Percentiles rank a stretch among this genome's conserved stretches.
phyloP scores from a whole-genome alignment of 2,113 vertebrate genomes.

The Vireo altiloquus region DNA sequence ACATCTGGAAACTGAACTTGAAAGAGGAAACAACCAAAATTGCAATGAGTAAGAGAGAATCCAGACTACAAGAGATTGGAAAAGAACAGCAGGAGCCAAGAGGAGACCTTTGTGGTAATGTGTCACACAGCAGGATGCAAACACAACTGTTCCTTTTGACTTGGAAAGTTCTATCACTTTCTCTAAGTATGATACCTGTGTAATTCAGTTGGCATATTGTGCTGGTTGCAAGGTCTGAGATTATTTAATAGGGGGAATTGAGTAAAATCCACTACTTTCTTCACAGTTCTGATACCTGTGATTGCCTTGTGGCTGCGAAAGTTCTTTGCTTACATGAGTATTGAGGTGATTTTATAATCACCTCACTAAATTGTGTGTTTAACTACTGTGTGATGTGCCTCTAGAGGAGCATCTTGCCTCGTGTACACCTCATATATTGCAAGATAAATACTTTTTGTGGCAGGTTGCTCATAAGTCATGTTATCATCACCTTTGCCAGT shows the following conservation, averaged over 20 bases:
- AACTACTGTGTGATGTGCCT: conserved; percentile 4
- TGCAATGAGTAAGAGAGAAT: conserved; percentile 34
- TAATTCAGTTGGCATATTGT: background rate
- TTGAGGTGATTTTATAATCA: background rate
- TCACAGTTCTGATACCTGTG: background rate
- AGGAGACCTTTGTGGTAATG: background rate
- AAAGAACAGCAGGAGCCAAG: conserved; percentile 33
- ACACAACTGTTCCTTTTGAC: background rate
- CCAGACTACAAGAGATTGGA: conserved; percentile 21
- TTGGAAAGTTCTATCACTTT: background rate
- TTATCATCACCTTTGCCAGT: conserved; percentile 50
- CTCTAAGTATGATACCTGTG: background rate
- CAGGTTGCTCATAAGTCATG: conserved; percentile 47
- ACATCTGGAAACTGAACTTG: conserved; percentile 66
- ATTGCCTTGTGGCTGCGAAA: background rate
- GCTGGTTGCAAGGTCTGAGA: background rate
- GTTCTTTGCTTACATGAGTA: background rate
- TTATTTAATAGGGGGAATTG: background rate
- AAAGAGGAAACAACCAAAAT: conserved; percentile 59
- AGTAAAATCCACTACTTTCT: background rate
- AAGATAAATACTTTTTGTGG: conserved; percentile 10
- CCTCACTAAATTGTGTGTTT: background rate
- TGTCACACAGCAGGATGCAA: background rate
- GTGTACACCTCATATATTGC: background rate
- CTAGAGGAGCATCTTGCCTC: conserved; percentile 32